These are phyloP conservation scores for Drosophila auraria DNA, from an alignment of 1,140 invertebrate species.

Conservation along the genomic window DNA sequence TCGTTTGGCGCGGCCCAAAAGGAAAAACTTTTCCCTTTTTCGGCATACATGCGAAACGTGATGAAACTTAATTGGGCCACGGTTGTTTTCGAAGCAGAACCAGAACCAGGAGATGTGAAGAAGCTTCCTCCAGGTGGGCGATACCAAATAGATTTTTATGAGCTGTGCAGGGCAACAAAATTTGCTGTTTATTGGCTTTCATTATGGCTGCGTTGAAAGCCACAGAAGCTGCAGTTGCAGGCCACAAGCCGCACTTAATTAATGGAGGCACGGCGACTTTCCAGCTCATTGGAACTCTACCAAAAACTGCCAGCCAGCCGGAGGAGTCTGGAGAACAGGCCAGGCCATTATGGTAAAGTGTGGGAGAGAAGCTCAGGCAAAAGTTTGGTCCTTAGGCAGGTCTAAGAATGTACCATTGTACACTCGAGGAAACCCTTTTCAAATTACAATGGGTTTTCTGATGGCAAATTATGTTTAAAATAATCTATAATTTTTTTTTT, in stretches of 20 bases:
- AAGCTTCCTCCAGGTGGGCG: constrained; percentile 15
- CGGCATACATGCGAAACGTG: constrained; percentile 69
- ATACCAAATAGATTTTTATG: constrained; percentile 52
- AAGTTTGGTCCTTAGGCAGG: constrained; percentile 40
- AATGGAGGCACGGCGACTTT: constrained; percentile 41
- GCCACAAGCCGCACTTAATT: constrained; percentile 69
- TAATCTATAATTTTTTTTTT: too few species aligned
- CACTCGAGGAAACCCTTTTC: neutral
- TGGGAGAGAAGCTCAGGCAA: constrained; percentile 15
- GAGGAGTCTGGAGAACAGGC: constrained; percentile 6
- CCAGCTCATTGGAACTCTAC: constrained; percentile 36
- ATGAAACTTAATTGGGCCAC: constrained; percentile 72
- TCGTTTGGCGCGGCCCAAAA: constrained; percentile 60
- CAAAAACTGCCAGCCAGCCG: constrained; percentile 19
- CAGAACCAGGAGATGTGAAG: neutral
- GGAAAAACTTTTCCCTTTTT: constrained; percentile 59
- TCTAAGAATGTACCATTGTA: constrained; percentile 32
- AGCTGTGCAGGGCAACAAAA: constrained; percentile 46
- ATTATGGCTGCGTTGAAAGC: constrained; percentile 53
- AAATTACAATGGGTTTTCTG: neutral
- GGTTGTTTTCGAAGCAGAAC: constrained; percentile 5
- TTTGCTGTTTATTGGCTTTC: constrained; percentile 63
- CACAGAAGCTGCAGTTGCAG: constrained; percentile 41
- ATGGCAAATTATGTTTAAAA: too few species aligned
- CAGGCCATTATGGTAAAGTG: constrained; percentile 33